A percentile compares a stretch with the other conserved stretches of the same genome.
These are phyloP conservation scores for Ditylenchus dipsaci DNA, from an alignment of 1,140 invertebrate genomes.

Conservation along the genomic window DNA sequence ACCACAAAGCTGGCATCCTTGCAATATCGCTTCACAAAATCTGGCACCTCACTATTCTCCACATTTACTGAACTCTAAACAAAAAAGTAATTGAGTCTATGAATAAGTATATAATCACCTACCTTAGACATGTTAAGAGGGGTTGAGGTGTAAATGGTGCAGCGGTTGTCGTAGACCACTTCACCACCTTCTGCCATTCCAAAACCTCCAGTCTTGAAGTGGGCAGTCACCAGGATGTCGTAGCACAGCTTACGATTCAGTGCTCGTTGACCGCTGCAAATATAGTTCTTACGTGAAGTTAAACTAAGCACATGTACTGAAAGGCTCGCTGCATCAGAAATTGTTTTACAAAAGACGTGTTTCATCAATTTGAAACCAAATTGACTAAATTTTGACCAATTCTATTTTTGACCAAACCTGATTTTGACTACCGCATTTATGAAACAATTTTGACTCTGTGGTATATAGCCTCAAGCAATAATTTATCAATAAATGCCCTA, in stretches of 20 bases:
- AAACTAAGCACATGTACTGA: too few relatives aligned
- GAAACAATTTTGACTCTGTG: too few relatives aligned
- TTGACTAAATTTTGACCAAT: too few relatives aligned
- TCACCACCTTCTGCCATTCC: slow-evolving; percentile 16
- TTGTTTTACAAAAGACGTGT: too few relatives aligned
- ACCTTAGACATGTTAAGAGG: slow-evolving; percentile 7
- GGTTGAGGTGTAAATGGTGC: slow-evolving; percentile 22
- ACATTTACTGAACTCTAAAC: slow-evolving; percentile 17
- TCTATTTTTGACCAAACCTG: too few relatives aligned
- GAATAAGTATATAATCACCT: neutral
- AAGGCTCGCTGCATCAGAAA: too few relatives aligned
- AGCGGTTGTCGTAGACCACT: slow-evolving; percentile 23
- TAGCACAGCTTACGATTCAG: slow-evolving; percentile 34
- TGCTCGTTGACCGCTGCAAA: too few relatives aligned
- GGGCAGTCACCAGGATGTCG: slow-evolving; percentile 24
- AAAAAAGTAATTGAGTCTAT: neutral
- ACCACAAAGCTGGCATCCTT: neutral
- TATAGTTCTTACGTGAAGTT: too few relatives aligned
- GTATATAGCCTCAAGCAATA: too few relatives aligned
- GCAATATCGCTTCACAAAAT: slow-evolving; percentile 13
- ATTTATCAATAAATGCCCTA: too few relatives aligned
- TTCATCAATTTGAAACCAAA: too few relatives aligned
- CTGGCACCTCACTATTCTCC: slow-evolving; percentile 20
- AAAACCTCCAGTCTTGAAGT: slow-evolving; percentile 23
- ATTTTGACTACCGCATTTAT: too few relatives aligned